These are phyloP conservation scores for Helicolenus hilgendorfi DNA, from an alignment of 2,797 vertebrate species.

Conservation along the genomic window DNA sequence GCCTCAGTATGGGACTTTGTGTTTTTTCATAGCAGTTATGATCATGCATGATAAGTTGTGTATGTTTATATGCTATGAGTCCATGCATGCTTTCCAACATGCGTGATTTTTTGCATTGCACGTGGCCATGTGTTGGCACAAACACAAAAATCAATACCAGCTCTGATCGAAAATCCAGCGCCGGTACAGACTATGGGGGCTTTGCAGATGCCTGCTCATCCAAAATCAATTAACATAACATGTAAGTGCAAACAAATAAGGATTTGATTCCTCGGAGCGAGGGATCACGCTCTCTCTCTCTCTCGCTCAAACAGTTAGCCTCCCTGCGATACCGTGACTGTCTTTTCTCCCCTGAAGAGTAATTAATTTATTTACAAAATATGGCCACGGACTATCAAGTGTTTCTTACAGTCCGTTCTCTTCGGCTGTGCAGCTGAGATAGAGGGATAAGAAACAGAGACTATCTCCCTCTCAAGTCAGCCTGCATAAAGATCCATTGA, in stretches of 20 bases:
- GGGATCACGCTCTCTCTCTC: not conserved
- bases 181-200: not conserved
- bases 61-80: not conserved
- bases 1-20: not conserved
- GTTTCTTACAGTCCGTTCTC: constrained; percentile 3
- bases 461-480: constrained; percentile 28
- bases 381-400: constrained; percentile 19
- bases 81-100: not conserved
- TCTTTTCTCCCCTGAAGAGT: constrained; percentile 48
- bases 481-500: constrained; percentile 44
- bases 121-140: not conserved
- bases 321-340: constrained; percentile 1
- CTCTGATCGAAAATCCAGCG: constrained; percentile 21
- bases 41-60: not conserved
- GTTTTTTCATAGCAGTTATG: not conserved
- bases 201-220: not conserved
- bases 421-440: constrained; percentile 4
- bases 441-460: constrained; percentile 29
- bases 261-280: constrained; percentile 24
- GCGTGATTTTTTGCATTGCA: not conserved
- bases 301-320: constrained; percentile 34
- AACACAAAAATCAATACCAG: constrained; percentile 34
- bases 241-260: constrained; percentile 31
- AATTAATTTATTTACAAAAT: constrained; percentile 66
- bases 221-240: constrained; percentile 64